Evolutionary conservation across 2,797 vertebrate genomes (phyloP), one percentile per base, ranked within the genome.

Genomic region (Alfaro cultratus): DNA sequence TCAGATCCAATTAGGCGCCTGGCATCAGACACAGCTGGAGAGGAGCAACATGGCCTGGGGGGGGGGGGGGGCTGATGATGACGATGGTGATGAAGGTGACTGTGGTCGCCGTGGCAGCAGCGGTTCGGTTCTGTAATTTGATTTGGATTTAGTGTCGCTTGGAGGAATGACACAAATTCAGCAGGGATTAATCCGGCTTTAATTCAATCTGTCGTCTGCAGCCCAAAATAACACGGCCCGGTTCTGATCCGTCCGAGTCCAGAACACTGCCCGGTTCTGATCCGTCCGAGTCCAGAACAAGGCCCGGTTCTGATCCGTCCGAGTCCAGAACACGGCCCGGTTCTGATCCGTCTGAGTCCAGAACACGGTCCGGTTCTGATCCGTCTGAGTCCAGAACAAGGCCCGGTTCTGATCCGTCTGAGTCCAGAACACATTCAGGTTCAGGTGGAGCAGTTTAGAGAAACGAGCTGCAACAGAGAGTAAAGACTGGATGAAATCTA

Each of bases 101-200:
- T 26, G 53, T 55, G 53, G 53, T n/a, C 10, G 53, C 26, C 23
- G 84, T 6, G 26, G 46, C 21, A 62, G 81, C 29, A 43, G 85
- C 47, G 82, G 76, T 49, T 0, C 51, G 76, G 80, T 86, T 87
- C 76, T 92, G 85, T 94, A 93, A 95, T 94, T 95, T 90, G 90
- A 94, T 94, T 94, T 92, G 92, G 91, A 90, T 94, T 95, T 94
- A 91, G 92, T 91, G 92, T 93, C 90, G 86, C 92, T 92, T 85
- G 85, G 90, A 91, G 92, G 93, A 94, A 93, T 91, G 93, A 94
- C 91, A 94, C 92, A 92, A 92, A 94, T 93, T 94, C 94, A 92
- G 84, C 91, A 91, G 92, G 87, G 93, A 95, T 94, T 96, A 95
- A 95, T 95, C 90, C 91, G 88, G 92, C 90, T 95, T 95, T 94